These are phyloP conservation scores for Zenarchopterus dispar DNA, from an alignment of 2,797 vertebrate genomes.

Conservation along the genomic window DNA sequence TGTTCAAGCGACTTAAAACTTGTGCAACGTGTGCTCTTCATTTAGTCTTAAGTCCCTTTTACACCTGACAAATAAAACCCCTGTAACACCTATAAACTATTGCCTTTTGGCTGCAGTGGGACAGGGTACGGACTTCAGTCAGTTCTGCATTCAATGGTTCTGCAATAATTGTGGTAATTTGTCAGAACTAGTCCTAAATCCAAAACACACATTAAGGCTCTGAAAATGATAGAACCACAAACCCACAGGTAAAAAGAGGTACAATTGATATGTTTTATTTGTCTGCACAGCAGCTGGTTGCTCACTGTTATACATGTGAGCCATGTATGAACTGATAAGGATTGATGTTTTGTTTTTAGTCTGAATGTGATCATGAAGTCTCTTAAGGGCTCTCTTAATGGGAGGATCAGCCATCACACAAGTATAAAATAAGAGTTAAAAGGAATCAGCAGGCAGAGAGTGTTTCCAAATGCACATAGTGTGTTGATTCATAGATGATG, in stretches of 20 bases:
- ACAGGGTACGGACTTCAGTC: neutral
- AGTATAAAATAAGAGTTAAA: no score
- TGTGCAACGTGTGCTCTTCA: neutral
- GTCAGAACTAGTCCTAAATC: neutral
- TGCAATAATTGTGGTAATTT: neutral
- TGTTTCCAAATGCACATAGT: no score
- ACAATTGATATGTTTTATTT: neutral
- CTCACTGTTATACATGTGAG: neutral
- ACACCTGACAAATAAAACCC: neutral
- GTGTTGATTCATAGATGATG: no score
- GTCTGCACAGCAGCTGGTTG: neutral
- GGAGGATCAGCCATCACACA: no score
- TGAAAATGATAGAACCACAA: neutral
- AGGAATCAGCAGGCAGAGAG: no score
- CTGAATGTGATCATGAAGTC: no score
- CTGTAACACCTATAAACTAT: neutral
- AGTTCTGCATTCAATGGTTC: neutral
- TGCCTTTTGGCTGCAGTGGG: neutral
- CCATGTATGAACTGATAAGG: neutral
- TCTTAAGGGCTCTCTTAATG: no score
- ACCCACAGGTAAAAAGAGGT: no score
- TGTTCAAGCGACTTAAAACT: neutral
- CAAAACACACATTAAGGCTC: neutral
- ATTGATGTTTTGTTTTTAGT: no score
- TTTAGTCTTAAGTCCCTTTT: no score